Percentiles rank a stretch among this genome's conserved stretches.
Conservation (phyloP, 2,113 vertebrate genomes). For the Crotophaga sulcirostris region DNA sequence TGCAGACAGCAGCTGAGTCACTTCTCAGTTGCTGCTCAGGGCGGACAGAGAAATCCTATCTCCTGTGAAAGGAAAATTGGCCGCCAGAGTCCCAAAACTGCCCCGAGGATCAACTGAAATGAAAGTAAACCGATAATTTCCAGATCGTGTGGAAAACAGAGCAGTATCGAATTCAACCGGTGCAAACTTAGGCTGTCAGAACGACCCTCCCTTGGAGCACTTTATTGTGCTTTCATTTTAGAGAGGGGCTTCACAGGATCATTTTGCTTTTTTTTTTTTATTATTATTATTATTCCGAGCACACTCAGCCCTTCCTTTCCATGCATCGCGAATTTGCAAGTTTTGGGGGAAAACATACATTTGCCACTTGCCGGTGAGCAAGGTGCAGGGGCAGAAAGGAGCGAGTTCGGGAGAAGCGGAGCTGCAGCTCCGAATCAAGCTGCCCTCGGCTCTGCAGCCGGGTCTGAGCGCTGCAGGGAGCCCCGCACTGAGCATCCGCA, state of each 20-base stretch:
- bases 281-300: background rate
- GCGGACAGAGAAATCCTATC: conserved; percentile 20
- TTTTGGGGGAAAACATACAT: background rate
- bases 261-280: background rate
- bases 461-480: background rate
- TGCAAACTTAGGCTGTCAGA: background rate
- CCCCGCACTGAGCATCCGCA: background rate
- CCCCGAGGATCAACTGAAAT: conserved; percentile 40
- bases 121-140: conserved; percentile 47
- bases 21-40: background rate
- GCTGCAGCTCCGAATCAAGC: rapidly evolving
- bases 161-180: background rate
- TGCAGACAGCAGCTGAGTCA: conserved; percentile 5
- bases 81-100: conserved; percentile 16
- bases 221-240: background rate
- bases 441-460: too few species aligned
- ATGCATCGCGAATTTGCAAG: background rate
- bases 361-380: background rate
- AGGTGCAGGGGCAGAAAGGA: background rate
- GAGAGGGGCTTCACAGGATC: background rate
- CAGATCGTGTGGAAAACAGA: conserved; percentile 31
- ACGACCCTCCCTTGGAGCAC: background rate
- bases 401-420: background rate
- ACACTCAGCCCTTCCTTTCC: background rate
- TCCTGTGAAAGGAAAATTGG: conserved; percentile 32